A percentile compares a stretch with the other conserved stretches of the same genome.
These are phyloP conservation scores for Axis porcinus DNA, from an alignment of 2,113 vertebrate genomes.

Conservation along the genomic window DNA sequence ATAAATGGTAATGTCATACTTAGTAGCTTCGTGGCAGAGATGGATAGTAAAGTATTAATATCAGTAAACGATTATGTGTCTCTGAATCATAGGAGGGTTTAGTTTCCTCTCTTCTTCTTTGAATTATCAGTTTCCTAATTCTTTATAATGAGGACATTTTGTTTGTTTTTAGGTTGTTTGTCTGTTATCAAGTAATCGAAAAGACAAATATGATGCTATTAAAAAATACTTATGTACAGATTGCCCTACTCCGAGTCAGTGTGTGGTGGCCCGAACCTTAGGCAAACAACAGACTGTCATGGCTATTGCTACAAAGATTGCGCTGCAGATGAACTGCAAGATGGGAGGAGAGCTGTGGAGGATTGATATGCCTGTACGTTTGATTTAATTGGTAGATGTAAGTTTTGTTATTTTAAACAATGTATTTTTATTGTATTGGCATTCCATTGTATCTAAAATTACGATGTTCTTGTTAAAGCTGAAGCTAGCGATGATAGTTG, in stretches of 20 bases:
- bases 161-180: slow-evolving; percentile 87
- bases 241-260: slow-evolving; percentile 94
- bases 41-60: not conserved
- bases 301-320: slow-evolving; percentile 93
- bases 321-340: slow-evolving; percentile 95
- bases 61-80: not conserved
- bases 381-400: not conserved
- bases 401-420: not conserved
- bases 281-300: slow-evolving; percentile 86
- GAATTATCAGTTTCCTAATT: not conserved
- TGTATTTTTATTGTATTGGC: not conserved
- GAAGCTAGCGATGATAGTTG: slow-evolving; percentile 94
- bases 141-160: not conserved
- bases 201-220: slow-evolving; percentile 93
- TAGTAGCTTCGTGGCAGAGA: rapidly evolving
- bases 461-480: slow-evolving; percentile 78
- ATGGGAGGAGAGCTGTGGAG: slow-evolving; percentile 98
- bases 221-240: slow-evolving; percentile 96
- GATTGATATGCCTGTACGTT: slow-evolving; percentile 92
- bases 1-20: rapidly evolving
- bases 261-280: slow-evolving; percentile 90
- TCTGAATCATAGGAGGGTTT: no score
- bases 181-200: slow-evolving; percentile 88
- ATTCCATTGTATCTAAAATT: not conserved
- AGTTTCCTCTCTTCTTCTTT: not conserved